Conservation (phyloP, 2,888 invertebrate species). For the Stenodema calcarata region DNA sequence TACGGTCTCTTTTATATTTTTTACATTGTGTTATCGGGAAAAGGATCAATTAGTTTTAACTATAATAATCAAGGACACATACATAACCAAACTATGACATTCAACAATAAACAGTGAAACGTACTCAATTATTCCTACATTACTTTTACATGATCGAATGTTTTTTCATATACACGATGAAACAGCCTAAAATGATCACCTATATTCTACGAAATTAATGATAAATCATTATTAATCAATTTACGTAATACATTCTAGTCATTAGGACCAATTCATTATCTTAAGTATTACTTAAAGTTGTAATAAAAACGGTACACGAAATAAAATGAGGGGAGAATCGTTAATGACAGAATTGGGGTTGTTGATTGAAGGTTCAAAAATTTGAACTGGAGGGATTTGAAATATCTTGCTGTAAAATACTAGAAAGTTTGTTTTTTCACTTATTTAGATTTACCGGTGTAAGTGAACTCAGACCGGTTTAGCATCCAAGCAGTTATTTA, state of each 20-base stretch:
- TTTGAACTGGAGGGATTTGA: too few species aligned
- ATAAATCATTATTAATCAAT: neutral
- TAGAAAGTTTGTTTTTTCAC: too few species aligned
- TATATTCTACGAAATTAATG: neutral
- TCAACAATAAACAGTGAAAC: constrained; percentile 7
- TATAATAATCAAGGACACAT: neutral
- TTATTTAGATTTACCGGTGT: too few species aligned
- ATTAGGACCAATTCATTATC: neutral
- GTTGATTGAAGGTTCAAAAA: too few species aligned
- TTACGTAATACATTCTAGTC: neutral
- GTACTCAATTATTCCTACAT: neutral
- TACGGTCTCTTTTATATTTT: neutral
- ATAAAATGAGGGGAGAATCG: neutral
- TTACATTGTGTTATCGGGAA: neutral
- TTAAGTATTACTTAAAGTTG: neutral
- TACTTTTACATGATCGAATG: neutral
- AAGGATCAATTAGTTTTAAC: neutral
- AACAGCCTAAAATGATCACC: constrained; percentile 19
- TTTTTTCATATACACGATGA: neutral
- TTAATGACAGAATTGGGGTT: too few species aligned
- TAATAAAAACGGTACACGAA: neutral
- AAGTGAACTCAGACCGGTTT: too few species aligned
- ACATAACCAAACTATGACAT: neutral
- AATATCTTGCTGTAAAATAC: too few species aligned
- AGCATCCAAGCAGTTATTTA: neutral